These are phyloP conservation scores for Xylota sylvarum DNA, from an alignment of 2,888 invertebrate species.

Conservation along the genomic window DNA sequence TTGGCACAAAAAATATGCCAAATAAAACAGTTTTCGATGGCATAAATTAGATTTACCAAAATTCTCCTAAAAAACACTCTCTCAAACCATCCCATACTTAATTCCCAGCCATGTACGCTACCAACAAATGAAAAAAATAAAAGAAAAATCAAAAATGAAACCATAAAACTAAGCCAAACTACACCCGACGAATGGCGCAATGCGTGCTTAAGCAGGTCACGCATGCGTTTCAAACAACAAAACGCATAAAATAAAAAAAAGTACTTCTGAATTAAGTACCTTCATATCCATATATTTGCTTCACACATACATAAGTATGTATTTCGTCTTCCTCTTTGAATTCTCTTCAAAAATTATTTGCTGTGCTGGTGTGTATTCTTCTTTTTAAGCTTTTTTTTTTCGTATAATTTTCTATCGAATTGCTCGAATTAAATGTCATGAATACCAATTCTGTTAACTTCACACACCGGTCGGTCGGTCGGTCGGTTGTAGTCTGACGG, in stretches of 20 bases:
- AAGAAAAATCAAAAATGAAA: slow-evolving; percentile 15
- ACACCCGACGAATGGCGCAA: slow-evolving; percentile 39
- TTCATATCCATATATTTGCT: neutral
- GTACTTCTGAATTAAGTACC: slow-evolving; percentile 4
- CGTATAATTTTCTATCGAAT: slow-evolving; percentile 25
- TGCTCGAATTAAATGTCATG: slow-evolving; percentile 70
- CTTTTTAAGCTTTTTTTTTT: slow-evolving; percentile 7
- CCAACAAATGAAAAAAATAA: slow-evolving; percentile 4
- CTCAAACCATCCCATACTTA: slow-evolving; percentile 6
- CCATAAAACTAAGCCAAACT: slow-evolving; percentile 41
- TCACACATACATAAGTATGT: slow-evolving; percentile 1
- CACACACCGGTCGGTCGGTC: slow-evolving; percentile 19
- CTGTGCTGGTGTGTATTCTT: too few relatives aligned
- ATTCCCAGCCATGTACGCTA: slow-evolving; percentile 12
- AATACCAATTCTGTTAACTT: slow-evolving; percentile 57
- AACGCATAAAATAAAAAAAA: slow-evolving; percentile 23
- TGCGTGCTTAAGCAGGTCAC: slow-evolving; percentile 55
- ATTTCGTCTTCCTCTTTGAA: neutral
- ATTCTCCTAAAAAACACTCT: too few relatives aligned
- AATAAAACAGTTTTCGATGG: too few relatives aligned
- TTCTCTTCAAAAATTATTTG: slow-evolving; percentile 3
- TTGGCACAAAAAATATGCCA: too few relatives aligned
- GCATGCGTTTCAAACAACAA: slow-evolving; percentile 53
- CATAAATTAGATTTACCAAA: too few relatives aligned
- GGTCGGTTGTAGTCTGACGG: neutral